Evolutionary conservation across 2,113 vertebrate species (phyloP), one percentile per base, ranked within the genome.

Genomic region (Thalassarche chlororhynchos): DNA sequence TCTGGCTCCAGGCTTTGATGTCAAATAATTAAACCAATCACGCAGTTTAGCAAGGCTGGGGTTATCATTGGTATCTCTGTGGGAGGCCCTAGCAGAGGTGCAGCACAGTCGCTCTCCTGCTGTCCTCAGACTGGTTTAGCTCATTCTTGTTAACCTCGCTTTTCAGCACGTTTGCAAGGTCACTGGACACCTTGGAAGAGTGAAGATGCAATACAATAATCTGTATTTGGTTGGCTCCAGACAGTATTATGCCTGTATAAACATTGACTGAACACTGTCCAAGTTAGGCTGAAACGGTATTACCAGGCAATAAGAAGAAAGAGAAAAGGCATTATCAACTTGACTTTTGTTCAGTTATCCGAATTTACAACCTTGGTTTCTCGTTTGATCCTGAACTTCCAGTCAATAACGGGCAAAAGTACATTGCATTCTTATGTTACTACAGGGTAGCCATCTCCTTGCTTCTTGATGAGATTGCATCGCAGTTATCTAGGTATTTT

Each of bases 321-420:
- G 75, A 62, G 55, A 84, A 89, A 42, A 69, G n/a, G 5, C 64
- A 82, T 93, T 95, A 89, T 96, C 93, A 91, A 31, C 26, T 49
- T 94, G 93, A 97, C 94, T 96, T 95, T 92, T 95, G 89, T 84
- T 76, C 93, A 49, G 25, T 79, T 80, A 85, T 24, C 87, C 28
- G 4, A 87, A 91, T 92, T 96, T 96, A 95, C 84, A 93, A n/a
- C 80, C 66, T 44, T 24, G 32, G 68, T 34, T 84, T 89, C 81
- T 94, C 90, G 84, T 92, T 68, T 84, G 70, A 94, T 93, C 89
- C 84, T 76, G 69, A 70, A 68, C 80, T 79, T 94, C 74, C 81
- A 91, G 77, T 64, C 64, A 47, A 38, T 79, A 60, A 17, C 2
- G 8, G 92, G 91, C 74, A 95, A 96, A 95, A 91, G 89, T 94